phyloP scores from a whole-genome alignment of 2,113 vertebrate species.

The Aphyosemion australe region DNA sequence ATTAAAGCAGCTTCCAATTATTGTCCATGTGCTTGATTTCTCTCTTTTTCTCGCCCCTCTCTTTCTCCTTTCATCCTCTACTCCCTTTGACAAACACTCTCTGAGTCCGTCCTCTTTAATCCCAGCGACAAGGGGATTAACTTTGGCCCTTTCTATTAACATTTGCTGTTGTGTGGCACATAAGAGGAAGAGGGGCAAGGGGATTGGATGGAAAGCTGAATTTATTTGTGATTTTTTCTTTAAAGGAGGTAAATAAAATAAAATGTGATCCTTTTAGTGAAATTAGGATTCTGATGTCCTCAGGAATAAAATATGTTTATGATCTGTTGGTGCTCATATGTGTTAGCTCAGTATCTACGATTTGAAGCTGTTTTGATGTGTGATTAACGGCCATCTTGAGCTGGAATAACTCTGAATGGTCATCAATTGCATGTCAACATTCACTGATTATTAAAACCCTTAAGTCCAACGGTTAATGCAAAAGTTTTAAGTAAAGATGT shows the following conservation, averaged over 20 bases:
- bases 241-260: neutral
- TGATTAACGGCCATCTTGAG: too few relatives aligned
- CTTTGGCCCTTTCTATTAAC: constrained; percentile 46
- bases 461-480: too few relatives aligned
- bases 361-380: too few relatives aligned
- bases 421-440: too few relatives aligned
- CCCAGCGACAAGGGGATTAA: constrained; percentile 52
- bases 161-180: constrained; percentile 48
- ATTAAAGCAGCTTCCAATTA: constrained; percentile 52
- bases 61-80: constrained; percentile 3
- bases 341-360: too few relatives aligned
- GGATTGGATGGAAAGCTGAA: neutral
- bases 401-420: too few relatives aligned
- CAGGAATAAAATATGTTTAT: too few relatives aligned
- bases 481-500: too few relatives aligned
- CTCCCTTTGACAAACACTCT: constrained; percentile 7
- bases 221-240: neutral
- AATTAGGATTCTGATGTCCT: too few relatives aligned
- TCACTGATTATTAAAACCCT: too few relatives aligned
- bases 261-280: neutral
- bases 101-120: constrained; percentile 33
- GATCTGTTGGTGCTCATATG: too few relatives aligned
- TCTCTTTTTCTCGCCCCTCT: neutral
- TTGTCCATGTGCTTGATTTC: constrained; percentile 25
- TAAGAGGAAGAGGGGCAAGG: neutral